Evolutionary conservation across 2,888 invertebrate genomes (phyloP).

Genomic region (Agonopterix arenella): DNA sequence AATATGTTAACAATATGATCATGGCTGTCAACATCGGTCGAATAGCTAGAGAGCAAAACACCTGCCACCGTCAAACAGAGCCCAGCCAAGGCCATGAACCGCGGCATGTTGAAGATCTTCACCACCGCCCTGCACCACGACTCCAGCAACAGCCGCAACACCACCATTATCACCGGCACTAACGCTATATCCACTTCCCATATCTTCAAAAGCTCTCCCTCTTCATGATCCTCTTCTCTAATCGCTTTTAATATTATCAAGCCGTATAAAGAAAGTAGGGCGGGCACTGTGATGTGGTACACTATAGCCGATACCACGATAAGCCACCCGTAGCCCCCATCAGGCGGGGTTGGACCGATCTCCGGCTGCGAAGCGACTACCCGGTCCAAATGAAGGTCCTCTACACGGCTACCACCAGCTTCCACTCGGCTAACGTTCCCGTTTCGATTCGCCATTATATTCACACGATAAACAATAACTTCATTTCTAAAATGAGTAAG

Average conservation of each 20-base stretch:
- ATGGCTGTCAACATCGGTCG: conserved; percentile 57
- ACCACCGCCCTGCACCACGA: conserved; percentile 78
- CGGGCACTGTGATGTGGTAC: conserved; percentile 78
- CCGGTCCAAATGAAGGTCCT: conserved; percentile 73
- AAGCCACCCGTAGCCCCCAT: conserved; percentile 82
- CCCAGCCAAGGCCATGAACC: conserved; percentile 75
- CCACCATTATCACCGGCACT: conserved; percentile 77
- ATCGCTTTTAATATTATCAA: conserved; percentile 71
- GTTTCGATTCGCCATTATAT: conserved; percentile 48
- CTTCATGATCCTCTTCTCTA: conserved; percentile 62
- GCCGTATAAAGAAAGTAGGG: conserved; percentile 73
- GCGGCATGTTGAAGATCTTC: conserved; percentile 75
- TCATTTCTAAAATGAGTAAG: conserved; percentile 49
- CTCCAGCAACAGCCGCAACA: conserved; percentile 76
- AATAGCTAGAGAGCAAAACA: conserved; percentile 69
- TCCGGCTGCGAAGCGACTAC: conserved; percentile 80
- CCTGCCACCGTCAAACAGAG: conserved; percentile 77
- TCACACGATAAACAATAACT: conserved; percentile 49
- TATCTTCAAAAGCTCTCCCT: conserved; percentile 51
- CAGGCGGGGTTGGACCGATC: conserved; percentile 80
- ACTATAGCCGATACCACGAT: conserved; percentile 76
- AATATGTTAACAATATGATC: conserved; percentile 67
- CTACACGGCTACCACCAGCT: conserved; percentile 36
- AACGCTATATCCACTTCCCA: conserved; percentile 78
- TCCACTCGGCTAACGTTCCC: conserved; percentile 22